Conservation (phyloP, 2,888 invertebrate species). For the Dicyrtoma fusca region DNA sequence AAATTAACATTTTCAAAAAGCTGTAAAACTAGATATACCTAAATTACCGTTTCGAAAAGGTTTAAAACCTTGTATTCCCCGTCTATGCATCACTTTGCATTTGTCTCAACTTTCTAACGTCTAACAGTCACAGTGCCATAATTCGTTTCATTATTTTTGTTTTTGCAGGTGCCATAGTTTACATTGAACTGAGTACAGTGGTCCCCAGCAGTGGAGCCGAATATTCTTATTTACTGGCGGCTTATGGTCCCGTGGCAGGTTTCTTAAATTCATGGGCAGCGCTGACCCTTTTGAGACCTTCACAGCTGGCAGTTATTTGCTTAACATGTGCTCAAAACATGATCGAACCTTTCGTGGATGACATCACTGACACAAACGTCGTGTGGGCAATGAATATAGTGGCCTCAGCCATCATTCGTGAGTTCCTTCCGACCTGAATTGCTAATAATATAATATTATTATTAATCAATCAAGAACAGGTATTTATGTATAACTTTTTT, state of each 20-base stretch:
- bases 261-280: conserved; percentile 78
- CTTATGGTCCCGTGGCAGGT: conserved; percentile 74
- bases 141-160: neutral
- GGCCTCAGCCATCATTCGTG: conserved; percentile 82
- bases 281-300: conserved; percentile 73
- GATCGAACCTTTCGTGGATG: conserved; percentile 60
- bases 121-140: neutral
- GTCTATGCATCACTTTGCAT: neutral
- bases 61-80: too few species aligned
- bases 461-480: too few species aligned
- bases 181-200: conserved; percentile 78
- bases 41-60: too few species aligned
- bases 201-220: conserved; percentile 79
- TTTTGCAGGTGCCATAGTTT: conserved; percentile 72
- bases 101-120: neutral
- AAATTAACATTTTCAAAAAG: too few species aligned
- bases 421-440: conserved; percentile 57
- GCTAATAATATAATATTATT: too few species aligned
- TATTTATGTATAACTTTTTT: neutral
- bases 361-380: conserved; percentile 80
- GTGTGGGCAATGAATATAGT: conserved; percentile 77
- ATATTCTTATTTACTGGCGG: conserved; percentile 77
- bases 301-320: conserved; percentile 76
- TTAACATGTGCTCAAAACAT: conserved; percentile 76
- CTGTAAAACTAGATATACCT: too few species aligned